phyloP scores from a whole-genome alignment of 2,113 vertebrate genomes.

The Ciconia maguari region DNA sequence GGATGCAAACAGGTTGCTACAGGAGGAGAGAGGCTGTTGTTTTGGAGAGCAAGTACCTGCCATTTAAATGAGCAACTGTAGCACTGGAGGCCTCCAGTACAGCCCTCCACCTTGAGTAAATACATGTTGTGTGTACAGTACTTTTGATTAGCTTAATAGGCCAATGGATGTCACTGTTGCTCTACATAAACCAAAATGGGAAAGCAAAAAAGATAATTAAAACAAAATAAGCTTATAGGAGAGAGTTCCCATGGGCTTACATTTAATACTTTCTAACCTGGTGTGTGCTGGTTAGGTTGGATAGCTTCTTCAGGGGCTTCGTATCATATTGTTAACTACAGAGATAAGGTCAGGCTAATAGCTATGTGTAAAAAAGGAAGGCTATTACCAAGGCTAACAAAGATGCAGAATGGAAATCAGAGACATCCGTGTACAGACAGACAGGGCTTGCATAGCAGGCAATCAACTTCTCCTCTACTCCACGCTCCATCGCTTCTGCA shows the following conservation, averaged over 20 bases:
- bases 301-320: not conserved
- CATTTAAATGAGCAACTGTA: not conserved
- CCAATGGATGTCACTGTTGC: conserved; percentile 77
- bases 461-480: not conserved
- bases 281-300: not conserved
- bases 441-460: not conserved
- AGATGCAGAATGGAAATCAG: not conserved
- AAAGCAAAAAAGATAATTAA: not conserved
- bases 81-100: not conserved
- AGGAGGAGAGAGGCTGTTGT: not conserved
- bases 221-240: not conserved
- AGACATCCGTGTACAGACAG: not conserved
- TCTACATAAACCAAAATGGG: not conserved
- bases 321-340: not conserved
- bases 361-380: not conserved
- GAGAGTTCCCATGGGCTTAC: not conserved
- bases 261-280: not conserved
- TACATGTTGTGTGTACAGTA: not conserved
- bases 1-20: not conserved
- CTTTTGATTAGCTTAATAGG: conserved; percentile 8
- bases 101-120: not conserved
- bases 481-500: not conserved
- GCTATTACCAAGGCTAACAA: not conserved
- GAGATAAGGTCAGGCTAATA: not conserved
- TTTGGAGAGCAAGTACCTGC: not conserved